These are phyloP conservation scores for Notoglanidium macrostoma DNA, from an alignment of 2,797 vertebrate species.

Conservation along the genomic window DNA sequence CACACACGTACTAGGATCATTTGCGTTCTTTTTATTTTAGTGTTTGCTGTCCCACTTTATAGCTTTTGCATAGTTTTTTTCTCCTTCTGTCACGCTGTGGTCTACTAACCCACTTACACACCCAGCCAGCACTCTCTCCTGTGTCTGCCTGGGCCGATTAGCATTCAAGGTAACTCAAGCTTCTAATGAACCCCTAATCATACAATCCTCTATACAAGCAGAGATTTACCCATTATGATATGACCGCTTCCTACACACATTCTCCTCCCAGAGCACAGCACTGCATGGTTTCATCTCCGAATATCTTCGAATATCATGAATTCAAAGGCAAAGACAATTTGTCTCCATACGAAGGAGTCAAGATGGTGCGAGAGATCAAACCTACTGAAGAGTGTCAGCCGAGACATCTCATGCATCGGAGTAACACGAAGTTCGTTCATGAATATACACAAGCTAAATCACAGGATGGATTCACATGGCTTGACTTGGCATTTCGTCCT, in stretches of 20 bases:
- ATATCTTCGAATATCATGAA: constrained; percentile 58
- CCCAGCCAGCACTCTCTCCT: constrained; percentile 72
- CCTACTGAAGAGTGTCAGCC: constrained; percentile 63
- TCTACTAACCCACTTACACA: constrained; percentile 80
- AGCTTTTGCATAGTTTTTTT: constrained; percentile 32
- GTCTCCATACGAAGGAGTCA: constrained; percentile 56
- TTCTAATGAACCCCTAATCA: constrained; percentile 72
- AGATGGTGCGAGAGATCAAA: constrained; percentile 62
- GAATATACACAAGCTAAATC: constrained; percentile 67
- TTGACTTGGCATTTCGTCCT: constrained; percentile 73
- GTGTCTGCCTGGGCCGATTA: constrained; percentile 73
- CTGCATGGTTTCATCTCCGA: constrained; percentile 42
- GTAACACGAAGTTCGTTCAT: constrained; percentile 62
- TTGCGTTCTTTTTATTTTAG: constrained; percentile 53
- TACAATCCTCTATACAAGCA: constrained; percentile 43
- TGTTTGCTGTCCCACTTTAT: constrained; percentile 49
- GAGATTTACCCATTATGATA: constrained; percentile 31
- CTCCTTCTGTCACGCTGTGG: constrained; percentile 55
- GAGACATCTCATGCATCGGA: constrained; percentile 62
- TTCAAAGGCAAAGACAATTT: constrained; percentile 56
- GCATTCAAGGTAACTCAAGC: constrained; percentile 65
- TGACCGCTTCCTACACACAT: constrained; percentile 19
- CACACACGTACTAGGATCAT: constrained; percentile 63
- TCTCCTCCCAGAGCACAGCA: constrained; percentile 27
- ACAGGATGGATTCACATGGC: constrained; percentile 69